A percentile compares a stretch with the other conserved stretches of the same genome.
phyloP scores from a whole-genome alignment of 2,113 vertebrate genomes.

The Poicephalus meyeri region DNA sequence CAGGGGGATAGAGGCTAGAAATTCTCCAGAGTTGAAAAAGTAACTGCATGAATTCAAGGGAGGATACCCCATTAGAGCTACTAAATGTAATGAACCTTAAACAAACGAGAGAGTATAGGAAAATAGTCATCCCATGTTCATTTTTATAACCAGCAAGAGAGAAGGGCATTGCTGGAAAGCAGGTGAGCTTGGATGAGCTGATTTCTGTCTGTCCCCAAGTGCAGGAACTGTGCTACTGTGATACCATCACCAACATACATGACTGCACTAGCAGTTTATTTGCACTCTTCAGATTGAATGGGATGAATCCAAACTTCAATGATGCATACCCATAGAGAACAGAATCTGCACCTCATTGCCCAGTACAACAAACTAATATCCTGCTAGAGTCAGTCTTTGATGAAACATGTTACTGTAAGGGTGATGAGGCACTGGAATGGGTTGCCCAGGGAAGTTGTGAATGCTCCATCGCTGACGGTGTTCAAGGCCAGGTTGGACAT shows the following conservation, averaged over 20 bases:
- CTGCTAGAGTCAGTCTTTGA: background rate
- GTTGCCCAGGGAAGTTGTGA: too few species aligned
- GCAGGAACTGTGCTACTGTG: background rate
- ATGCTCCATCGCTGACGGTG: too few species aligned
- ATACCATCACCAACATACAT: background rate
- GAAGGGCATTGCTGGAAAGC: background rate
- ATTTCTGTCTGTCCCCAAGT: background rate
- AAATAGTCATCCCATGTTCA: background rate
- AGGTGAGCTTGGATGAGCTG: background rate
- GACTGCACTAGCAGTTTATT: background rate
- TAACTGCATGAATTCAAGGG: background rate
- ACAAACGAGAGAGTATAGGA: background rate
- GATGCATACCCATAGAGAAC: accelerated
- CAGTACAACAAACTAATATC: background rate
- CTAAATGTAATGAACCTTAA: background rate
- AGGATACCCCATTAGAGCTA: background rate
- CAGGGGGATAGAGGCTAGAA: background rate
- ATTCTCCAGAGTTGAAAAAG: background rate
- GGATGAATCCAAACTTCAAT: background rate
- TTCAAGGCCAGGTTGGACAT: too few species aligned
- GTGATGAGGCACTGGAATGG: too few species aligned
- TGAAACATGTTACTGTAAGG: background rate
- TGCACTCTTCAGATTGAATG: background rate
- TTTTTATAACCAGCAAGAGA: background rate
- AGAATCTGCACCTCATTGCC: background rate